Percentiles rank a stretch among this genome's conserved stretches.
phyloP scores from a whole-genome alignment of 2,888 invertebrate genomes.

The Xestia c-nigrum region DNA sequence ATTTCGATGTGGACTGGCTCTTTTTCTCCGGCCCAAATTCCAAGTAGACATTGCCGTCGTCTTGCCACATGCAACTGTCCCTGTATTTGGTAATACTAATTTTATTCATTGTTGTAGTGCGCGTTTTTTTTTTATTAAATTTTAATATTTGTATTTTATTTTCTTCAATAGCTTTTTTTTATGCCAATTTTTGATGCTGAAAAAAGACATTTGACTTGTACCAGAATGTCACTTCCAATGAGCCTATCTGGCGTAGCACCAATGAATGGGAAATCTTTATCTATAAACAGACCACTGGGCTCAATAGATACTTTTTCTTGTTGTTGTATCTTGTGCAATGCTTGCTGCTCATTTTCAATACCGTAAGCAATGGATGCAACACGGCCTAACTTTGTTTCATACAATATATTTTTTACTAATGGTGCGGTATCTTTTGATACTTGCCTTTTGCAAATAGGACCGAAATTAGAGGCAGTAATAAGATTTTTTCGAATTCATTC shows the following conservation, averaged over 20 bases:
- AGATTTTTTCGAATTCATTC: slow-evolving; percentile 20
- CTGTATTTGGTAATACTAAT: slow-evolving; percentile 2
- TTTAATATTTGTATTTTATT: neutral
- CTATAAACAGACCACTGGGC: neutral
- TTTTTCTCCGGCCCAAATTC: slow-evolving; percentile 8
- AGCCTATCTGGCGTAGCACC: slow-evolving; percentile 8
- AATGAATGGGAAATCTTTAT: neutral
- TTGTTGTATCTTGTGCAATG: neutral
- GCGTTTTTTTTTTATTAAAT: slow-evolving; percentile 2
- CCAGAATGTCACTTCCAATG: neutral
- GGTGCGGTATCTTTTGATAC: neutral
- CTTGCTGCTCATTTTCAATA: slow-evolving; percentile 4
- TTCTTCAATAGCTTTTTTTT: slow-evolving; percentile 11
- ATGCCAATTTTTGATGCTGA: slow-evolving; percentile 13
- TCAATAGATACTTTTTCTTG: neutral
- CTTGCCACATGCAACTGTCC: slow-evolving; percentile 7
- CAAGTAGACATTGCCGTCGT: slow-evolving; percentile 1
- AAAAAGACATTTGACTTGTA: slow-evolving; percentile 14
- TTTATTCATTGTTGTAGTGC: neutral
- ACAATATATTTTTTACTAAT: slow-evolving; percentile 3
- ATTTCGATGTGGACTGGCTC: neutral
- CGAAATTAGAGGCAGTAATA: slow-evolving; percentile 16
- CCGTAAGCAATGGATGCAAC: slow-evolving; percentile 6
- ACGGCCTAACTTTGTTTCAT: neutral
- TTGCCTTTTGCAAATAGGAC: neutral